phyloP scores from a whole-genome alignment of 1,140 invertebrate genomes.

The Zaprionus camerounensis region DNA sequence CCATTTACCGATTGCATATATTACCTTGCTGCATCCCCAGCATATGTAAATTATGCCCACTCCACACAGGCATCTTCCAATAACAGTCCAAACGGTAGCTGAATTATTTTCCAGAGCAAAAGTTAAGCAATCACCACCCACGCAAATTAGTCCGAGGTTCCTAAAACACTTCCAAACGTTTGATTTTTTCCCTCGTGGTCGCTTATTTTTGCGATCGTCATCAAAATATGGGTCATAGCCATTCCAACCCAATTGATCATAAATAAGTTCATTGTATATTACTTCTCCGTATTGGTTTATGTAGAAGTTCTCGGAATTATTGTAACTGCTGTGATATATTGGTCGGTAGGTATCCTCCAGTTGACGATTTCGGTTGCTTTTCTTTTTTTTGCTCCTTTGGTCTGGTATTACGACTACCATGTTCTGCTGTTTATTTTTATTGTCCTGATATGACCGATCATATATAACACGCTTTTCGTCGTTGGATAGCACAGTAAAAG shows the following conservation, averaged over 20 bases:
- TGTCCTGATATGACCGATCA: not conserved
- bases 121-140: not conserved
- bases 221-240: too few relatives aligned
- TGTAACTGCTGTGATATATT: too few relatives aligned
- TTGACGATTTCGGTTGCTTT: too few relatives aligned
- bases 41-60: not conserved
- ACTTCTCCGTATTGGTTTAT: too few relatives aligned
- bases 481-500: not conserved
- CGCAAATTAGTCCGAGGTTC: not conserved
- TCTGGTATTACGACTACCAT: not conserved
- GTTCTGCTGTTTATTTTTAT: not conserved
- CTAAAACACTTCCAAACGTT: not conserved
- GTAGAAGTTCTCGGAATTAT: too few relatives aligned
- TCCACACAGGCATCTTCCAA: not conserved
- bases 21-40: not conserved
- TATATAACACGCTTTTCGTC: not conserved
- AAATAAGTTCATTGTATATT: too few relatives aligned
- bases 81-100: not conserved
- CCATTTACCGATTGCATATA: not conserved
- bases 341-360: too few relatives aligned
- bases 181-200: not conserved
- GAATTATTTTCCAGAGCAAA: not conserved
- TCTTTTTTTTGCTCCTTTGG: too few relatives aligned
- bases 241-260: too few relatives aligned
- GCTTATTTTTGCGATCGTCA: not conserved